phyloP scores from a whole-genome alignment of 2,113 vertebrate species.

The Clupea harengus region DNA sequence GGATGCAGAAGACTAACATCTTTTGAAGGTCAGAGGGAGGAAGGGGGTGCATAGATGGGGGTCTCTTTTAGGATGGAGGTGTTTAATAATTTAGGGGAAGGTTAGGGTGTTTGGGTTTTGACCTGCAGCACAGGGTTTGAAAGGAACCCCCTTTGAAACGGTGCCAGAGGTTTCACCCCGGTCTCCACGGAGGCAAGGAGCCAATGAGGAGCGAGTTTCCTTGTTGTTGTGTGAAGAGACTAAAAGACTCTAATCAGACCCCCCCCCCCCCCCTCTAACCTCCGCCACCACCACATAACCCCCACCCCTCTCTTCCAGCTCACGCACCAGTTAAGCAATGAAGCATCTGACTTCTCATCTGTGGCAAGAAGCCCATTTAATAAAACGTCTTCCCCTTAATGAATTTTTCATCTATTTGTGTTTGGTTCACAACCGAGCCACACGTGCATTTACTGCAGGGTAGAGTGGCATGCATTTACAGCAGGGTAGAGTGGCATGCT shows the following conservation, averaged over 20 bases:
- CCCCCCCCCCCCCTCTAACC: neutral
- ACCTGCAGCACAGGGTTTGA: constrained; percentile 12
- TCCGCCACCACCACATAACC: neutral
- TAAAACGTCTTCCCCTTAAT: neutral
- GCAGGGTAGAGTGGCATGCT: too few species aligned
- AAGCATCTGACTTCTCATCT: neutral
- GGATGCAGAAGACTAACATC: neutral
- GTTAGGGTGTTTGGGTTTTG: constrained; percentile 35
- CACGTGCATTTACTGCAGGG: too few species aligned
- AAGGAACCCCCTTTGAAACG: neutral
- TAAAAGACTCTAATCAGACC: neutral
- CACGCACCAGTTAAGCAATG: neutral
- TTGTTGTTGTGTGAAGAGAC: neutral
- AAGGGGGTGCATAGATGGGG: neutral
- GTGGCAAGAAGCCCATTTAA: neutral
- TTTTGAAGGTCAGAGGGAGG: constrained; percentile 31
- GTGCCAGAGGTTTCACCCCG: neutral
- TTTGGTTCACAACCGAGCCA: neutral
- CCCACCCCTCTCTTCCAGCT: neutral
- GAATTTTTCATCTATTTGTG: neutral
- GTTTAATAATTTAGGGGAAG: constrained; percentile 55
- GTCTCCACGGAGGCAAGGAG: neutral
- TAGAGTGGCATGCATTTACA: too few species aligned
- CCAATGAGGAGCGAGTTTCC: neutral
- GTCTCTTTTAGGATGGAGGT: constrained; percentile 37